These are phyloP conservation scores for Sigmodon hispidus DNA, from an alignment of 2,113 vertebrate genomes.

Conservation along the genomic window DNA sequence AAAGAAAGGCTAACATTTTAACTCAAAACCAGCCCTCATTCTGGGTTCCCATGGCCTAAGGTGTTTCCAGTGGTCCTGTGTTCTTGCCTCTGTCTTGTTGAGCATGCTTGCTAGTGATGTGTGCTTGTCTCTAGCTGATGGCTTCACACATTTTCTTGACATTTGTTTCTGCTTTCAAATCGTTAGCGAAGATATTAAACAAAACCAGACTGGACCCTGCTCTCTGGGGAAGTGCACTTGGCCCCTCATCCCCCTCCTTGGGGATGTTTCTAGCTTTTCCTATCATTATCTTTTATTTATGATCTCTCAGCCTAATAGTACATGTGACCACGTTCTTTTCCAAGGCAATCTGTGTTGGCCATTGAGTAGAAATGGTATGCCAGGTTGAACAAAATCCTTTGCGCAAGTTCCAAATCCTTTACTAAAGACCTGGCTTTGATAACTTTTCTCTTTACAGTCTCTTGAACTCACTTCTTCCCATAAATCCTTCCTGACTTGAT, in stretches of 20 bases:
- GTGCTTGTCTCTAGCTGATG: slow-evolving; percentile 24
- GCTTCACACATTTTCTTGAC: slow-evolving; percentile 64
- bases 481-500: slow-evolving; percentile 73
- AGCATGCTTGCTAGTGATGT: not conserved
- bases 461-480: slow-evolving; percentile 71
- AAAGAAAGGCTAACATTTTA: not conserved
- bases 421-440: slow-evolving; percentile 58
- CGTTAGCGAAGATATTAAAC: slow-evolving; percentile 68
- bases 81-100: not conserved
- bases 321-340: slow-evolving; percentile 52
- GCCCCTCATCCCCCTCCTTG: not conserved
- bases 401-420: slow-evolving; percentile 59
- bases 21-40: not conserved
- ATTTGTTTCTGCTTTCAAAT: slow-evolving; percentile 65
- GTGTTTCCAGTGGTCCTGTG: not conserved
- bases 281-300: slow-evolving; percentile 58
- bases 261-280: slow-evolving; percentile 33
- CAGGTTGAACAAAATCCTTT: slow-evolving; percentile 55
- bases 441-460: slow-evolving; percentile 45
- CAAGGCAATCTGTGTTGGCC: slow-evolving; percentile 49
- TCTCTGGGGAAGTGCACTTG: slow-evolving; percentile 30
- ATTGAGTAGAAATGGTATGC: slow-evolving; percentile 20
- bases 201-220: slow-evolving; percentile 52
- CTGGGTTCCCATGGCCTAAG: not conserved
- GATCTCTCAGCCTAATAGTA: slow-evolving; percentile 23